Conservation (phyloP, 2,797 vertebrate genomes). For the Furcifer pardalis region DNA sequence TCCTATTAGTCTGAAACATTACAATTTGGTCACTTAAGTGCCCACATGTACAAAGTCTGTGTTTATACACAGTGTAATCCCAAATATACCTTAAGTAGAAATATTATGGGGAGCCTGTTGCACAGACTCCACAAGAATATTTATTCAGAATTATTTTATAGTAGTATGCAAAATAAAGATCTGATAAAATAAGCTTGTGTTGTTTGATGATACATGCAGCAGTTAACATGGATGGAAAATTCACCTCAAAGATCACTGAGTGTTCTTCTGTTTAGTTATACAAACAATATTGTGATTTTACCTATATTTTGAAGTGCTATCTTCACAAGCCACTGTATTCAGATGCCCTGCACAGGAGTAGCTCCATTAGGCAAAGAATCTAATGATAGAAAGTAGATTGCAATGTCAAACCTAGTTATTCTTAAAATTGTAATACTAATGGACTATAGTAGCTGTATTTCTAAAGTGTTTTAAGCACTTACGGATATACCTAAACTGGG, state of each 20-base stretch:
- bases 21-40: slow-evolving; percentile 77
- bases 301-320: neutral
- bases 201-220: slow-evolving; percentile 69
- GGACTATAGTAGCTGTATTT: neutral
- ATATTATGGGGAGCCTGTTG: slow-evolving; percentile 64
- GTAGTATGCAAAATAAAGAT: slow-evolving; percentile 40
- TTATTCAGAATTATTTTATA: slow-evolving; percentile 71
- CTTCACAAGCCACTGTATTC: slow-evolving; percentile 21
- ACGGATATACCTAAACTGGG: slow-evolving; percentile 52
- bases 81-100: slow-evolving; percentile 66
- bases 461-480: slow-evolving; percentile 35
- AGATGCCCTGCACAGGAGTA: neutral
- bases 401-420: slow-evolving; percentile 47
- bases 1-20: slow-evolving; percentile 66
- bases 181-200: slow-evolving; percentile 64
- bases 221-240: slow-evolving; percentile 62
- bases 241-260: slow-evolving; percentile 63
- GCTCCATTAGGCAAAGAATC: neutral
- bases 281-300: slow-evolving; percentile 46
- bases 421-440: slow-evolving; percentile 45
- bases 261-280: slow-evolving; percentile 68
- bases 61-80: slow-evolving; percentile 57
- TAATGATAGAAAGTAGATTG: neutral
- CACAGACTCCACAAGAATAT: slow-evolving; percentile 61
- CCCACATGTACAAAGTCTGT: slow-evolving; percentile 74